These are phyloP conservation scores for Elysia chlorotica DNA, from an alignment of 1,140 invertebrate species.

Conservation along the genomic window DNA sequence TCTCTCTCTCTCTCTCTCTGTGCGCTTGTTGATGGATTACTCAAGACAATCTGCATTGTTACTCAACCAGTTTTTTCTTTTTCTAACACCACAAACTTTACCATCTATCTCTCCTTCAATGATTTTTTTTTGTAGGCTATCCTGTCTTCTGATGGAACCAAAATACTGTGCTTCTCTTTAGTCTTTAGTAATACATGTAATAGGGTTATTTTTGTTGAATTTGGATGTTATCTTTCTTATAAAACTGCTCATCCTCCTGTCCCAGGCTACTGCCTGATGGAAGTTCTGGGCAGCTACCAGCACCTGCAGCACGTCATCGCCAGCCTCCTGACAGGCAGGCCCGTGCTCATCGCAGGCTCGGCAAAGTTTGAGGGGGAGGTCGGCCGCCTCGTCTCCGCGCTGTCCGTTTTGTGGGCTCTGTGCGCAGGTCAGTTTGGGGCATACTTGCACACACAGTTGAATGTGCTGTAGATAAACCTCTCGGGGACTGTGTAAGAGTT, in stretches of 20 bases:
- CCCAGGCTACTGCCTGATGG: conserved; percentile 41
- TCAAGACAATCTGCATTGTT: not conserved
- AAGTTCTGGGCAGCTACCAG: conserved; percentile 37
- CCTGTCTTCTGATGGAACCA: too few relatives aligned
- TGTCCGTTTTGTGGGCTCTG: conserved; percentile 47
- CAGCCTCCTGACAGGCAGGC: conserved; percentile 46
- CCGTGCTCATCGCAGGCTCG: conserved; percentile 45
- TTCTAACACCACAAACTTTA: too few relatives aligned
- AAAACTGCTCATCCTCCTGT: too few relatives aligned
- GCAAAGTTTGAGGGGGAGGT: conserved; percentile 38
- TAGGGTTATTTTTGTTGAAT: too few relatives aligned
- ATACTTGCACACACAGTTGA: too few relatives aligned
- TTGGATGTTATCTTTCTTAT: too few relatives aligned
- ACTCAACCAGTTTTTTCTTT: not conserved
- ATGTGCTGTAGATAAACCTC: too few relatives aligned
- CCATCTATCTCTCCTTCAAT: too few relatives aligned
- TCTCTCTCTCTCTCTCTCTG: not conserved
- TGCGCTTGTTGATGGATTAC: not conserved
- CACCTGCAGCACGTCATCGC: conserved; percentile 40
- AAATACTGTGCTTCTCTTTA: too few relatives aligned
- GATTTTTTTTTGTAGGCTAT: too few relatives aligned
- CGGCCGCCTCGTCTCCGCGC: conserved; percentile 38
- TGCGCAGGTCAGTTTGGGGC: too few relatives aligned
- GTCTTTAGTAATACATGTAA: too few relatives aligned
- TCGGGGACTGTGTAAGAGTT: not conserved